Percentiles rank a stretch among this genome's conserved stretches.
These are phyloP conservation scores for Chrysemys picta DNA, from an alignment of 2,113 vertebrate species.

Conservation along the genomic window DNA sequence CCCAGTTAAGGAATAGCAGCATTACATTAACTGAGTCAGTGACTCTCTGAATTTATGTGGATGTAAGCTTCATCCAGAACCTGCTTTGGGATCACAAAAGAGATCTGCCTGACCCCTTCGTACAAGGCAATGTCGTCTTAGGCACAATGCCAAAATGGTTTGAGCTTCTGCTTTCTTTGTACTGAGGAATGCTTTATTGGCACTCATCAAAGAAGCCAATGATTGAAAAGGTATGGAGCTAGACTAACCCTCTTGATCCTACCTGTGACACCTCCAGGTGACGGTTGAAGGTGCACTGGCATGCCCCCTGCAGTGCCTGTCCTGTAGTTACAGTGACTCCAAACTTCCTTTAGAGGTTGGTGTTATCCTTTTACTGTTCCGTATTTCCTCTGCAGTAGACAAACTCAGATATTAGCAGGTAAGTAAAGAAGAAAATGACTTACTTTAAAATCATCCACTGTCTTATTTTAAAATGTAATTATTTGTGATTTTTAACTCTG, in stretches of 20 bases:
- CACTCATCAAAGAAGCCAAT: background rate
- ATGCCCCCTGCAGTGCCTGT: background rate
- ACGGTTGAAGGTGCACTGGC: background rate
- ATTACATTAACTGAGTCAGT: background rate
- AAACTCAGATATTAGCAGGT: background rate
- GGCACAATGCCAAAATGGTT: background rate
- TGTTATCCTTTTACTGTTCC: background rate
- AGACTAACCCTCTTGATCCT: background rate
- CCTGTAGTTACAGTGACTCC: background rate
- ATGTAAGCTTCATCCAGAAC: rapidly evolving
- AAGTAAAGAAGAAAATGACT: background rate
- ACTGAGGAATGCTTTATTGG: background rate
- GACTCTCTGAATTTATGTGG: background rate
- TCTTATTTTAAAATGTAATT: rapidly evolving
- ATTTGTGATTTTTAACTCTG: background rate
- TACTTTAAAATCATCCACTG: background rate
- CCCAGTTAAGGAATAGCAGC: background rate
- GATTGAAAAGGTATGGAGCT: background rate
- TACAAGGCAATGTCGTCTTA: background rate
- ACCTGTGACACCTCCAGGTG: too few species aligned
- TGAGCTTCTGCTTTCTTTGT: background rate
- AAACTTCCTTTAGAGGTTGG: background rate
- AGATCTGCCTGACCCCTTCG: background rate
- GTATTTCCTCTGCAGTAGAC: background rate
- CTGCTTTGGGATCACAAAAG: background rate